Evolutionary conservation across 2,888 invertebrate genomes (phyloP), one percentile per base, ranked within the genome.

Genomic region (Pterostichus madidus): DNA sequence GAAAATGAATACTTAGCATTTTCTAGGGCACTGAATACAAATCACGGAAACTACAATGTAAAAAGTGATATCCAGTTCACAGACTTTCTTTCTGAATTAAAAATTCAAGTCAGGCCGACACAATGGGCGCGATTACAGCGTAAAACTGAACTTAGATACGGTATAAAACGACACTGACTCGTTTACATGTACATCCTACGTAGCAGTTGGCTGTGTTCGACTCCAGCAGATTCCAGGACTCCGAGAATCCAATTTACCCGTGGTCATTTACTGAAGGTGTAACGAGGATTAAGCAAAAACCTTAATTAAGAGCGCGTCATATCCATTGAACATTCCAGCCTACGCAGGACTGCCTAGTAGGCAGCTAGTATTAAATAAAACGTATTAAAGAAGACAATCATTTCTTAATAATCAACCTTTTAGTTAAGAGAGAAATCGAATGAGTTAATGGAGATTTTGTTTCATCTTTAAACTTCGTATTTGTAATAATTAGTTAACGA

Each of bases 121-220:
- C 79, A 79, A 79, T 79, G 44, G 64, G 46, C n/a, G 32, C 61
- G 64, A 61, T 79, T 64, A 79, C 44, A 31, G 64, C 46, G 59
- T 79, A 44, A 64, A 59, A 64, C 46, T 64, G 49, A 79, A 79
- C 64, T 79, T 79, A 79, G 79, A 79, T 64, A 46, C 64, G 49
- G 32, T 13, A 79, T 64, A 79, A 61, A 64, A 46, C 59, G 49
- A 64, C 79, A 49, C 44, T 17, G 44, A 17, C 15, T 56, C 56
- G 56, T 76, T 76, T 52, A 76, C 76, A 56, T 56, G 56, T 56
- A 56, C 17, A 56, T 56, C 56, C 17, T 3, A 10, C 13, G 49
- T n/a, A 64, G n/a, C 44, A 68, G 31, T 10, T 73, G 10, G 2
- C 5, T 32, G 32, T 7, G 8, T 49, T 13, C 15, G n/a, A 8